Base-by-base conservation (phyloP, 2,113 vertebrate species). In the Neogale vison region DNA sequence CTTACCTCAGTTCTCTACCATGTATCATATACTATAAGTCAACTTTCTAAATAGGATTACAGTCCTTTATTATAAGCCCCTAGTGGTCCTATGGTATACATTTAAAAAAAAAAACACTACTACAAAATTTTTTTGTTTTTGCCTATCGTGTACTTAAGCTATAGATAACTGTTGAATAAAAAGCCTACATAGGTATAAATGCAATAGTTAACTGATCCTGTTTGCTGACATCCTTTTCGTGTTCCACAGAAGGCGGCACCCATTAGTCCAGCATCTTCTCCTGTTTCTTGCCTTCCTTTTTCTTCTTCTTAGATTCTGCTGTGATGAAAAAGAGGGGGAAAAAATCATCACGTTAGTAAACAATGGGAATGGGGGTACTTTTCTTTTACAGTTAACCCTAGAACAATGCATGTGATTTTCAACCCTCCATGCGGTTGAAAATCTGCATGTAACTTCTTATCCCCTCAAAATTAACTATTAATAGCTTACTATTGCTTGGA, bases 221-320 rank as follows among this genome's bases (percentile, higher is more conserved):
- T 95, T 96, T 98, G 97, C 96, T 97, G 98, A 98, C 98, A 97
- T 98, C 97, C 98, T 96, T 98, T 98, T 97, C 92, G 26, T 81
- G 67, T 50, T 69, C 71, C 96, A 91, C 94, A 21, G 81, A 84
- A 91, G 88, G n/a, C 71, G 93, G 95, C 21, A n/a, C 47, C 96
- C 91, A 67, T 98, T 98, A 99, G 97, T 99, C 99, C 98, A 99
- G 97, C 98, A 98, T 99, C 98, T 99, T 99, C 98, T 99, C 99
- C 97, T 99, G 99, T 86, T 99, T 99, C 98, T 99, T 99, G 97
- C 99, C 99, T 98, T 99, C 99, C 98, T 99, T 99, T 99, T 99
- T 99, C 98, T 99, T 99, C 98, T 99, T 99, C 99, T 99, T 99
- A 65, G 99, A 99, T 97, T 99, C 99, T 98, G 98, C 97, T 94